Evolutionary conservation across 2,113 vertebrate genomes (phyloP).

Genomic region (Ellobius talpinus): DNA sequence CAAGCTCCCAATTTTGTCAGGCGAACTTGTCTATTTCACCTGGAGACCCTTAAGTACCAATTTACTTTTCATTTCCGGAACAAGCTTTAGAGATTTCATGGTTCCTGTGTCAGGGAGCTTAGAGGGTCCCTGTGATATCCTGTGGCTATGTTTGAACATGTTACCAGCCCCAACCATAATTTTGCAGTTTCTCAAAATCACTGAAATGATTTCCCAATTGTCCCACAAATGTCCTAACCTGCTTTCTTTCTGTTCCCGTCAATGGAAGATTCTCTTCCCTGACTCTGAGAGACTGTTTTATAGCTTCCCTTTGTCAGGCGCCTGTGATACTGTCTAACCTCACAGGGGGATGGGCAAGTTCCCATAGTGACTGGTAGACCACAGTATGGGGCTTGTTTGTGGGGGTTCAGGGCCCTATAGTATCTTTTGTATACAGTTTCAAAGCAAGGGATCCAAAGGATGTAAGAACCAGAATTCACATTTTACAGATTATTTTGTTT

Average conservation of each 20-base stretch:
- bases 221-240: neutral
- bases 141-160: neutral
- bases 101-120: neutral
- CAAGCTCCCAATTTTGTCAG: no score
- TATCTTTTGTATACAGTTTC: neutral
- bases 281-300: neutral
- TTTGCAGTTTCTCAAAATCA: neutral
- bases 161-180: conserved; percentile 36
- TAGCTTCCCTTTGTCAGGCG: rapidly evolving
- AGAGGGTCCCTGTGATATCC: neutral
- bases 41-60: neutral
- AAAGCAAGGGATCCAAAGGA: neutral
- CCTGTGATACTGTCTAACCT: neutral
- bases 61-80: conserved; percentile 30
- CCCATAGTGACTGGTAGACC: rapidly evolving
- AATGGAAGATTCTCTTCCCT: neutral
- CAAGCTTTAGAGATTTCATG: conserved; percentile 63
- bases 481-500: conserved; percentile 7
- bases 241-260: neutral
- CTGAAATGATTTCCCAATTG: neutral
- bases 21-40: no score
- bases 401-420: neutral
- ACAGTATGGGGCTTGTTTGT: neutral
- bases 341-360: neutral
- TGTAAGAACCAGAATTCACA: neutral